Percentiles rank a stretch among this genome's conserved stretches.
phyloP scores from a whole-genome alignment of 2,888 invertebrate species.

The Phyllotreta cruciferae region DNA sequence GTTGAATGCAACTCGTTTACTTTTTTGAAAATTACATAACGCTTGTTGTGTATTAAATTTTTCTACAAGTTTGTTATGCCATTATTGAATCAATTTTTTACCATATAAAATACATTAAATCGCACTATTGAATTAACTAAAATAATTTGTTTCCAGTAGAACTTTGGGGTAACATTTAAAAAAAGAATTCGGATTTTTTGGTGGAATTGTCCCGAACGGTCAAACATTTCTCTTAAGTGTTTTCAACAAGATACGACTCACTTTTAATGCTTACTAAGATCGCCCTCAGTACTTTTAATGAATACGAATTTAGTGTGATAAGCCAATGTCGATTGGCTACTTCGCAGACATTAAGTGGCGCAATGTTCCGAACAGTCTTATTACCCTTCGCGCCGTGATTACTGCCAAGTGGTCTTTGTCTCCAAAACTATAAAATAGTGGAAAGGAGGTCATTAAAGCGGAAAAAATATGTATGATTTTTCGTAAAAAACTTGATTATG shows the following conservation, averaged over 20 bases:
- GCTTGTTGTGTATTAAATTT: no score
- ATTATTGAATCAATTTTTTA: no score
- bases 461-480: conserved; percentile 1
- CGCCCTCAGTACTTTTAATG: conserved; percentile 34
- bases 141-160: no score
- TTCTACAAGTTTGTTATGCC: conserved; percentile 18
- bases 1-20: no score
- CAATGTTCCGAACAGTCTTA: conserved; percentile 31
- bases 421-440: conserved; percentile 13
- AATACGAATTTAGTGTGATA: conserved; percentile 34
- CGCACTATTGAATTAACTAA: no score
- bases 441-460: conserved; percentile 1
- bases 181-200: conserved; percentile 38
- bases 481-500: no score
- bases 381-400: conserved; percentile 21
- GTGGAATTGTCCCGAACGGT: conserved; percentile 20
- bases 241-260: conserved; percentile 28
- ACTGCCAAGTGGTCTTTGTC: conserved; percentile 14
- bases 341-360: conserved; percentile 31
- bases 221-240: conserved; percentile 27
- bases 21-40: no score
- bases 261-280: conserved; percentile 33
- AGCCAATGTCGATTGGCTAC: conserved; percentile 31
- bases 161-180: no score
- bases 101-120: no score